Base-by-base conservation (phyloP, 1,140 invertebrate genomes). In the Tachypleus tridentatus region DNA sequence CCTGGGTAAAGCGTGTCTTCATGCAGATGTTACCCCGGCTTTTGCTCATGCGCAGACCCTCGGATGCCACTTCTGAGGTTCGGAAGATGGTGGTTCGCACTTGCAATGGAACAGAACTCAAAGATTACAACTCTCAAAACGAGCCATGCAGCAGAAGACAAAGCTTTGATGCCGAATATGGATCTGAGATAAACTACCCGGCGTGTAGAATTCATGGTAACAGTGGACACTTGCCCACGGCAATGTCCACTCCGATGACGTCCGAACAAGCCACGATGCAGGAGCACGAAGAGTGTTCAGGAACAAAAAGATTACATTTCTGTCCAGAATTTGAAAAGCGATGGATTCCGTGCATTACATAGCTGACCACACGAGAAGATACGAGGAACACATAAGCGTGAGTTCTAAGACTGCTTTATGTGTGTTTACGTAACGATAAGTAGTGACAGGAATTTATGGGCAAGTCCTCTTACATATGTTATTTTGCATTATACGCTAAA, bases 1-100 rank as follows among this genome's bases (percentile, higher is more conserved):
- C 87, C 5, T 94, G 91, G 91, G 91, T 94, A 65, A 83, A 87
- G 67, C 81, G 85, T 70, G 80, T 94, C 69, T 97, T 96, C 78
- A 91, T 96, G 73, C 84, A 91, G 75, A 83, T 90, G 72, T 83
- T 95, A 73, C 93, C 93, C 49, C 88, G 85, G 77, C 49, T 78
- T 10, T 62, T 79, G n/a, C 73, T 79, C 49, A 80, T 78, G 76
- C 69, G 76, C 56, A 57, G 77, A 51, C 77, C 77, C n/a, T 29
- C 29, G 29, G 29, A 60, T 67, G 48, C 68, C 58, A 11, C 7
- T 29, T 8, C 57, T 65, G 5, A 59, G 60, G 9, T 48, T 29
- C 8, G 53, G 48, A 59, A 68, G 63, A 63, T 68, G 49, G 64
- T 69, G 67, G 64, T 69, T 58, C 67, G 67, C 47, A 69, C 67